Base-by-base conservation (phyloP, 1,140 invertebrate species). In the Leptonema lineaticorne region DNA sequence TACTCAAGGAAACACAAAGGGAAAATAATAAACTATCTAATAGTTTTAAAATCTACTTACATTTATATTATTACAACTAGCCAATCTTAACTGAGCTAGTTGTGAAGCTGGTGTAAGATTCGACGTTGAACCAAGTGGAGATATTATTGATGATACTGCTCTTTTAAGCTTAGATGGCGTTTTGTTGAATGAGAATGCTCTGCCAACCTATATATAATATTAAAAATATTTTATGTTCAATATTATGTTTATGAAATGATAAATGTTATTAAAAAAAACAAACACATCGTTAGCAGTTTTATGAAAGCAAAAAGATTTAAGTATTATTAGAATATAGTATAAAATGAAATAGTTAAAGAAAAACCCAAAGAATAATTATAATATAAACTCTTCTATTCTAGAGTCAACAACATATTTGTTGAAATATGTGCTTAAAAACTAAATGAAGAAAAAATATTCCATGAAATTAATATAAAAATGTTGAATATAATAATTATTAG, bases 151-250 rank as follows among this genome's bases (percentile, higher is more conserved):
- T 9, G 94, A 96, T 76, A 97, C 91, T 2, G 95, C 94, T 59
- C 95, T 85, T 81, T 96, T 97, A 72, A 97, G 77, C 81, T 95
- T 95, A 58, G 90, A 93, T 20, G 95, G 95, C 5, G 95, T 97
- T 81, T 94, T 94, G 79, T 95, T 96, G 78, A 97, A 95, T 62
- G 94, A 96, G 75, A 97, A 92, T 63, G 94, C 94, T 72, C 95
- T 85, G 53, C 92, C 92, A 20, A 98, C 85, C 85, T 86, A 60
- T 22, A 48, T 37, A 29, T n/a, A n/a, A n/a, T n/a, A 9, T 7
- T 11, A 41, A 68, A 2, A 41, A 41, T 4, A 41, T 41, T 4
- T 41, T 14, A 3, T 14, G 37, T 14, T 41, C 37, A 41, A 41
- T 3, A 41, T 4, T n/a, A n/a, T n/a, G n/a, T n/a, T n/a, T n/a